Conservation (phyloP, 2,113 vertebrate genomes). For the western clawed frog (Xenopus tropicalis) region DNA sequence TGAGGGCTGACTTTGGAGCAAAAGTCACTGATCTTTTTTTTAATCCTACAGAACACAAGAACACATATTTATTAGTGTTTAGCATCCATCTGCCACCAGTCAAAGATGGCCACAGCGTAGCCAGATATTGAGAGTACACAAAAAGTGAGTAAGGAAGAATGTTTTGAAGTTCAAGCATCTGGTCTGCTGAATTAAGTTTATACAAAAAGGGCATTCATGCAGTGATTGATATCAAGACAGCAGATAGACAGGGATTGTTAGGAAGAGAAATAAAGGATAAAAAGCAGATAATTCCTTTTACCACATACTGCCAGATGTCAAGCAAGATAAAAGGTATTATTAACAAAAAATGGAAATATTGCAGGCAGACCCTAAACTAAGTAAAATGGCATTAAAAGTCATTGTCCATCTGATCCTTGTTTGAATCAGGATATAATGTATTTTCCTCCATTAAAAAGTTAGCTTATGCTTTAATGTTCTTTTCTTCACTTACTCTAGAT, state of each 20-base stretch:
- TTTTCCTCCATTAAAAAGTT: not conserved
- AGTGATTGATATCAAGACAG: conserved; percentile 5
- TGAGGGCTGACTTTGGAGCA: not conserved
- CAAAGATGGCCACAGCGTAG: not conserved
- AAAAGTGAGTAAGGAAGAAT: not conserved
- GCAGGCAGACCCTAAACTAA: conserved; percentile 2
- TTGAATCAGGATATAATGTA: not conserved
- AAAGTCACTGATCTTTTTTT: not conserved
- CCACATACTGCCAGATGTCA: not conserved
- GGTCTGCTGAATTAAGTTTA: conserved; percentile 1
- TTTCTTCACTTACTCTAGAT: not conserved
- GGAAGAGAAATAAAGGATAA: not conserved
- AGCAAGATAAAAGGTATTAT: not conserved
- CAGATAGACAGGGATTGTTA: not conserved
- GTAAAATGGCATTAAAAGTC: not conserved
- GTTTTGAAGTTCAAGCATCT: not conserved
- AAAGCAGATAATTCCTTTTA: not conserved
- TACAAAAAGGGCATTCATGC: conserved; percentile 3
- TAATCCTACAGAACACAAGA: not conserved
- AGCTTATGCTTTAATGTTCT: not conserved
- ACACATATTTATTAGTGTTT: conserved; percentile 2
- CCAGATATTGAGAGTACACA: not conserved
- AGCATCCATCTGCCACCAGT: not conserved
- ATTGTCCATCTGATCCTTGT: not conserved
- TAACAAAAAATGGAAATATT: not conserved